Conservation (phyloP, 2,113 vertebrate species). For the Cololabis saira region DNA sequence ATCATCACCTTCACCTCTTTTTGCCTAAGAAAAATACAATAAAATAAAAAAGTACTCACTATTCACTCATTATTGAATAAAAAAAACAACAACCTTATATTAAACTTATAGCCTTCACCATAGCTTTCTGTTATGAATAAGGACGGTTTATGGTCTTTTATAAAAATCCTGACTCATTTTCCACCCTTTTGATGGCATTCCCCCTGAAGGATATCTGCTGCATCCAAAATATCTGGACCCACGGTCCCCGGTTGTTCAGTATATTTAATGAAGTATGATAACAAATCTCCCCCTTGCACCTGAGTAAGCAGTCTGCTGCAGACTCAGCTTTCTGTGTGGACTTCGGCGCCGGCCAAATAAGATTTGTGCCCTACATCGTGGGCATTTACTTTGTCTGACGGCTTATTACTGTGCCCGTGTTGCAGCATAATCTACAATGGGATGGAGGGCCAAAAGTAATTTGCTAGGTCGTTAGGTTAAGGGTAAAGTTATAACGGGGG, state of each 20-base stretch:
- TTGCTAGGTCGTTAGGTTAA: conserved; percentile 79
- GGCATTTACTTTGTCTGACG: conserved; percentile 85
- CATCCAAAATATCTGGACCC: conserved; percentile 77
- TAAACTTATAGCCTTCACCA: no score
- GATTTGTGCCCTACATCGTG: conserved; percentile 82
- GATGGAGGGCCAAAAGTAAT: conserved; percentile 80
- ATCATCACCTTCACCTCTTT: conserved; percentile 4
- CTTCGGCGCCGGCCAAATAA: conserved; percentile 80
- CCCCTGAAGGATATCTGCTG: conserved; percentile 41
- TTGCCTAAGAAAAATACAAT: no score
- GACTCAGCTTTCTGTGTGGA: conserved; percentile 81
- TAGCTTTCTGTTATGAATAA: not conserved
- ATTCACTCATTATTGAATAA: no score
- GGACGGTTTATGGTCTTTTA: not conserved
- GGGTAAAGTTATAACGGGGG: conserved; percentile 79
- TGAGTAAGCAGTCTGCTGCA: conserved; percentile 80
- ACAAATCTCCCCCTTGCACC: conserved; percentile 78
- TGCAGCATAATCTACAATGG: conserved; percentile 80
- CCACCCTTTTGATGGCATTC: conserved; percentile 34
- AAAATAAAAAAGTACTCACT: no score
- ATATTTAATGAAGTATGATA: conserved; percentile 84
- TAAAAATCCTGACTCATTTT: conserved; percentile 21
- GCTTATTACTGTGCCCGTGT: conserved; percentile 79
- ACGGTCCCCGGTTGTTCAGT: conserved; percentile 62
- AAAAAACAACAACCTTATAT: no score